phyloP scores from a whole-genome alignment of 37 sponge, comb jelly and placozoan species.

The Trichoplax adhaerens region DNA sequence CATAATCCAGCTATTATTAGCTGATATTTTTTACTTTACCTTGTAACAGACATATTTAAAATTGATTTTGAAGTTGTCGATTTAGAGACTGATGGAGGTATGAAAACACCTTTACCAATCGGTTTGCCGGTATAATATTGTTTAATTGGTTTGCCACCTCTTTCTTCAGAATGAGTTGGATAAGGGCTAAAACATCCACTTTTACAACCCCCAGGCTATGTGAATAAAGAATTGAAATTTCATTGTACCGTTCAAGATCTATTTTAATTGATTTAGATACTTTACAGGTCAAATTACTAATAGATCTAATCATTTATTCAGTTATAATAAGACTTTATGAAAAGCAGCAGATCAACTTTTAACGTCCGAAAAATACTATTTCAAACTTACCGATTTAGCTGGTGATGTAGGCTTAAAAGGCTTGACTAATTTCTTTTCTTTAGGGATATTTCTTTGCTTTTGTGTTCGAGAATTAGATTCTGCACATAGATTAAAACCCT shows the following conservation, averaged over 20 bases:
- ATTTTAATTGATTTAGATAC: too few relatives aligned
- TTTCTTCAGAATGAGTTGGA: conserved; percentile 70
- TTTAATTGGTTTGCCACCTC: conserved; percentile 5
- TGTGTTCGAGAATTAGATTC: too few relatives aligned
- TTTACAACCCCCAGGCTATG: conserved; percentile 58
- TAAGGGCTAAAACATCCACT: conserved; percentile 88
- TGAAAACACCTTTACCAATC: conserved; percentile 31
- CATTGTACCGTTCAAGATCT: background rate
- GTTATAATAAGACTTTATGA: too few relatives aligned
- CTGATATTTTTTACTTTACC: too few relatives aligned
- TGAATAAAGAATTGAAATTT: background rate
- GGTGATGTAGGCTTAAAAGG: conserved; percentile 86
- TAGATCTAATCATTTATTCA: too few relatives aligned
- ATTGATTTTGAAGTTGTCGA: conserved; percentile 42
- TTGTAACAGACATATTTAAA: too few relatives aligned
- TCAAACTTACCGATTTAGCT: conserved; percentile 44
- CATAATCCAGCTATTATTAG: too few relatives aligned
- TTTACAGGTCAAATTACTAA: too few relatives aligned
- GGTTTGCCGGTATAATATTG: conserved; percentile 24
- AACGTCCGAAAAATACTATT: background rate
- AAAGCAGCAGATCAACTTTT: too few relatives aligned
- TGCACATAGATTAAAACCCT: too few relatives aligned
- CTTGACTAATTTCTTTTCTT: conserved; percentile 33
- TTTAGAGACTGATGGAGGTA: conserved; percentile 60
- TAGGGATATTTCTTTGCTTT: too few relatives aligned